Percentiles rank a stretch among this genome's conserved stretches.
Evolutionary conservation across 2,888 invertebrate genomes (phyloP).

Genomic region (Pocota personata): DNA sequence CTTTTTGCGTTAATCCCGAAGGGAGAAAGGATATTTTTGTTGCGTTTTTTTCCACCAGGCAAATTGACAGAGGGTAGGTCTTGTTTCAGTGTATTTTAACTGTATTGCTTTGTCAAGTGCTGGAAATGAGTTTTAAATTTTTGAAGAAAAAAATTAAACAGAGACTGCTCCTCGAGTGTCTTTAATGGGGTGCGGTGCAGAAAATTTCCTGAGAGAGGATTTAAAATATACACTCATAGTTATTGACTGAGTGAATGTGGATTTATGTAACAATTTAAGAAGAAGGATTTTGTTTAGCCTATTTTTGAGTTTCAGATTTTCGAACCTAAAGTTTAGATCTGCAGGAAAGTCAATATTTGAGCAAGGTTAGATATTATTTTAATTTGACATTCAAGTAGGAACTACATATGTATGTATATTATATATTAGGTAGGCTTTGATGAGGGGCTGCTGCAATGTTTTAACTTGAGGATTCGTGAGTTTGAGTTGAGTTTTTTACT

Average conservation of each 20-base stretch:
- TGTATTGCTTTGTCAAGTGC: conserved; percentile 56
- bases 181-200: conserved; percentile 17
- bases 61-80: neutral
- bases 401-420: no score
- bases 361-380: no score
- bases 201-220: conserved; percentile 1
- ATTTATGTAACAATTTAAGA: conserved; percentile 27
- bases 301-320: no score
- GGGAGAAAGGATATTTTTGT: conserved; percentile 31
- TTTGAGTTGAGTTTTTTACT: no score
- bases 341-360: no score
- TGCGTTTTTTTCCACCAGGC: neutral
- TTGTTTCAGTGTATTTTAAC: conserved; percentile 12
- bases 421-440: no score
- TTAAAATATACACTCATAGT: neutral
- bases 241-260: conserved; percentile 22
- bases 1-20: conserved; percentile 48
- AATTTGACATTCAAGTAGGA: no score
- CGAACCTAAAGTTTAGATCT: no score
- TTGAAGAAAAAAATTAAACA: neutral
- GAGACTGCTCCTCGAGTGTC: neutral
- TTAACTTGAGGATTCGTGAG: no score
- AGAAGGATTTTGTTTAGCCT: neutral
- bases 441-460: no score
- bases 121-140: conserved; percentile 68